Base-by-base conservation (phyloP, 2,888 invertebrate genomes). In the Coenonympha glycerion region DNA sequence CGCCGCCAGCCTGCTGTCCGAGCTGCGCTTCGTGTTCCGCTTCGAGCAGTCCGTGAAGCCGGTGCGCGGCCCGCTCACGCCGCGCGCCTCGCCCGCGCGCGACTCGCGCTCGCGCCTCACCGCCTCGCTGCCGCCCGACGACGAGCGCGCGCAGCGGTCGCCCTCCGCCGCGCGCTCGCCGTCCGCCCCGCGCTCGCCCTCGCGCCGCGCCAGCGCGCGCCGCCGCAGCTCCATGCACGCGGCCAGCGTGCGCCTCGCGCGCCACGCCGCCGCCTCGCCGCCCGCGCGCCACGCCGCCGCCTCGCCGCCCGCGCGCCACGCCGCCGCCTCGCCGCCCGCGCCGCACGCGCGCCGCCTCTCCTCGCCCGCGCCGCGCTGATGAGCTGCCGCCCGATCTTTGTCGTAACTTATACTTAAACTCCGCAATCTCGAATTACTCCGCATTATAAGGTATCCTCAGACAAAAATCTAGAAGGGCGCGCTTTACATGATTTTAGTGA, bases 141-240 rank as follows among this genome's bases (percentile, higher is more conserved):
- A 57, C 54, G 47, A 47, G 60, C 45, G 56, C 58, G 80, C 19
- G 11, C 47, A 36, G 24, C 50, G 33, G 22, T 6, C 46, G 42
- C 15, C 36, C 46, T 31, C 52, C 37, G 54, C 49, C 19, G 9
- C n/a, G 49, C 18, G 44, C 31, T n/a, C 36, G 31, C 37, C 52
- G 52, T 55, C 30, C 50, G 33, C 37, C 6, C 31, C 28, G 30
- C 48, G 19, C 30, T 11, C 47, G 30, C 56, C 52, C 11, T 54
- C 59, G 55, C 59, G 56, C 36, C 57, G 58, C 53, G 46, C 58
- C 21, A 52, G 61, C 46, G 58, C 59, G 50, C 76, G 81, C 30
- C 80, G 82, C 66, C 80, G 82, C 66, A 77, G 76, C 9, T 82
- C 82, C 57, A 79, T 82, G 75, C 79, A 79, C 68, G 70, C 72